Percentiles rank a stretch among this genome's conserved stretches.
Conservation (phyloP, 2,888 invertebrate species). For the Ferrisia virgata region DNA sequence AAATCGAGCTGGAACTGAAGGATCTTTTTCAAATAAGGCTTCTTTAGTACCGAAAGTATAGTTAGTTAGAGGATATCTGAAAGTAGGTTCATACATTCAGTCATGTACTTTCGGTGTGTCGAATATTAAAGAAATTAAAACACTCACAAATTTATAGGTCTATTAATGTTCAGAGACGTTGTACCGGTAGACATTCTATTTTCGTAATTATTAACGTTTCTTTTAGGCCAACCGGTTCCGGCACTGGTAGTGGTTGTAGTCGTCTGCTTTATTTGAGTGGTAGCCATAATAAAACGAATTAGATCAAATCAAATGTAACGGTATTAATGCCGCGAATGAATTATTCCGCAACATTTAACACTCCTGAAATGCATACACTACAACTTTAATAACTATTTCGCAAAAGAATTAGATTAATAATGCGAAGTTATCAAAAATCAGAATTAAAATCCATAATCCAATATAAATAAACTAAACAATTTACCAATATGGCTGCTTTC, state of each 20-base stretch:
- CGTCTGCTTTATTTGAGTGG: constrained; percentile 47
- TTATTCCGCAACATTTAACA: neutral
- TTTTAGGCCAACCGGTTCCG: constrained; percentile 69
- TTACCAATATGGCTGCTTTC: too few species aligned
- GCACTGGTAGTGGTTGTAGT: constrained; percentile 12
- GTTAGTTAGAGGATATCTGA: constrained; percentile 88
- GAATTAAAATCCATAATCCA: too few species aligned
- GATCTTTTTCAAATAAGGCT: constrained; percentile 96
- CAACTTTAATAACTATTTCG: neutral
- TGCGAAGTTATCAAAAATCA: too few species aligned
- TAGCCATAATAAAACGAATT: constrained; percentile 45
- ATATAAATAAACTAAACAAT: too few species aligned
- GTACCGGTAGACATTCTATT: constrained; percentile 51
- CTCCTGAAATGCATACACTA: neutral
- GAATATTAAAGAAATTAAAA: too few species aligned
- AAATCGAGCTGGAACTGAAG: constrained; percentile 96
- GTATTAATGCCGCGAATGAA: neutral
- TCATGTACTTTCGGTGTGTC: too few species aligned
- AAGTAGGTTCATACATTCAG: constrained; percentile 49
- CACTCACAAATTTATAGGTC: constrained; percentile 81
- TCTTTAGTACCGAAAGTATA: constrained; percentile 99
- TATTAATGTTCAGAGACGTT: constrained; percentile 66
- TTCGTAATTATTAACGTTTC: constrained; percentile 58
- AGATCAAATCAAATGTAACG: neutral
- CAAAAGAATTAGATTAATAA: too few species aligned